Conservation (phyloP, 1,140 invertebrate species). For the Littorina saxatilis region DNA sequence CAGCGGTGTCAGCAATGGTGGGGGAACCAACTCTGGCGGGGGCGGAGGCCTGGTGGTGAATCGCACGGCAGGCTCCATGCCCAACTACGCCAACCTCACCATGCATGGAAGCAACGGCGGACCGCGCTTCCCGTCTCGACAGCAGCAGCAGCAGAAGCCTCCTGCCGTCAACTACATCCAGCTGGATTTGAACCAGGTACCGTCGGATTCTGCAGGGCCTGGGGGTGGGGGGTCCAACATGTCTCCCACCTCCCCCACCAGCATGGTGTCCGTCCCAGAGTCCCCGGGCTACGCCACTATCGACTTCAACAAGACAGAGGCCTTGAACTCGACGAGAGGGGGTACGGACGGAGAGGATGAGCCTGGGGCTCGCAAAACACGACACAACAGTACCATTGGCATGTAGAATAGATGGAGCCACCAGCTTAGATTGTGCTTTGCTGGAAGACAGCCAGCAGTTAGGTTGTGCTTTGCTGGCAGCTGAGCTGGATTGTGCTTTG, state of each 20-base stretch:
- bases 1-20: background rate
- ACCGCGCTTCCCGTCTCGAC: background rate
- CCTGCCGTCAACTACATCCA: slow-evolving; percentile 84
- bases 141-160: slow-evolving; percentile 39
- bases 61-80: slow-evolving; percentile 11
- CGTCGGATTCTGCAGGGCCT: slow-evolving; percentile 43
- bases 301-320: slow-evolving; percentile 94
- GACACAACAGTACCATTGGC: slow-evolving; percentile 75
- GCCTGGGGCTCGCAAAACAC: slow-evolving; percentile 73
- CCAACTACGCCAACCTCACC: slow-evolving; percentile 60
- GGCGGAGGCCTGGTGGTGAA: slow-evolving; percentile 29
- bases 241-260: slow-evolving; percentile 79
- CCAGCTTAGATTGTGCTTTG: no score
- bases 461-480: no score
- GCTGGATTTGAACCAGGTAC: slow-evolving; percentile 82
- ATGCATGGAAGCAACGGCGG: slow-evolving; percentile 31
- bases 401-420: slow-evolving; percentile 30
- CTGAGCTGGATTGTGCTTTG: no score
- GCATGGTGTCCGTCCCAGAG: slow-evolving; percentile 61
- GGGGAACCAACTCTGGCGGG: background rate
- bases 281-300: slow-evolving; percentile 88
- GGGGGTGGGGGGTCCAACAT: slow-evolving; percentile 46
- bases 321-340: slow-evolving; percentile 79
- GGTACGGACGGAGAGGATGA: slow-evolving; percentile 62
- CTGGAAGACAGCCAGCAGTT: no score